Conservation (phyloP, 92 coral and sea anemone species). For the Diadumene lineata region DNA sequence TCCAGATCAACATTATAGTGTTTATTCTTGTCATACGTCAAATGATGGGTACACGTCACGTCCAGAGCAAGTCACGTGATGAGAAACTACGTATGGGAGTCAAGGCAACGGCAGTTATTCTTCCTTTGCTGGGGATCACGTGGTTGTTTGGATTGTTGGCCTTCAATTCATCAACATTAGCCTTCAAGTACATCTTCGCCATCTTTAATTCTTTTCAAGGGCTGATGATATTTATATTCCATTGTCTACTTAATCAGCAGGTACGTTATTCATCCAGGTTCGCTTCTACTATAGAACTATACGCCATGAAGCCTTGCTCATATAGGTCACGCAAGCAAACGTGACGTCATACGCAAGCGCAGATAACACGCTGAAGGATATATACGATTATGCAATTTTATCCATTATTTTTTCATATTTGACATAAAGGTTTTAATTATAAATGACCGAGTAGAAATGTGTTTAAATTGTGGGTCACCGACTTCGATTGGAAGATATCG, state of each 20-base stretch:
- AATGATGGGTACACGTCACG: slow-evolving; percentile 85
- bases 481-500: no score
- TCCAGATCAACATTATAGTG: slow-evolving; percentile 76
- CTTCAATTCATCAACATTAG: slow-evolving; percentile 70
- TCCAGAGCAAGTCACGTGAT: slow-evolving; percentile 68
- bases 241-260: slow-evolving; percentile 89
- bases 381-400: no score
- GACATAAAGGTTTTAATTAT: no score
- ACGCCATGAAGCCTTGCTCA: no score
- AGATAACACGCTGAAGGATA: no score
- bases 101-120: slow-evolving; percentile 89
- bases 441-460: no score
- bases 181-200: slow-evolving; percentile 82
- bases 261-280: slow-evolving; percentile 22
- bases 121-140: slow-evolving; percentile 91
- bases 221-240: slow-evolving; percentile 87
- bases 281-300: not conserved
- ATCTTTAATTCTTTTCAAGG: slow-evolving; percentile 85
- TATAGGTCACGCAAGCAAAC: no score
- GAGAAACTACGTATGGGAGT: slow-evolving; percentile 82
- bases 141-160: slow-evolving; percentile 93
- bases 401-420: no score
- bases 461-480: no score
- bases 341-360: no score
- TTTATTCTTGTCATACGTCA: slow-evolving; percentile 80